Base-by-base conservation (phyloP, 2,797 vertebrate genomes). In the Crotalus adamanteus region DNA sequence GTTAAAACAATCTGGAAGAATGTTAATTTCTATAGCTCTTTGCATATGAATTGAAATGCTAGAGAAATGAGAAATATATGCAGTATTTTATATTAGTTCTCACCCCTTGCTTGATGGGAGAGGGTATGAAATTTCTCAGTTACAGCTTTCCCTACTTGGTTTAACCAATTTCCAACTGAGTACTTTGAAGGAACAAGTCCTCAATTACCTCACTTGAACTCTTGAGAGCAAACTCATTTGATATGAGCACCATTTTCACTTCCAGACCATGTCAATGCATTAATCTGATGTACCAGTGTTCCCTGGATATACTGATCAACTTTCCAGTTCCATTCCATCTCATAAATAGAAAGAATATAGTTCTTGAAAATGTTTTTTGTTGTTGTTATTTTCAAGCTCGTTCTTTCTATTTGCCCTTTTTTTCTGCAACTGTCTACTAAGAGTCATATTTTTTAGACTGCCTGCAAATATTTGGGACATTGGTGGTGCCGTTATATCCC, bases 1-100 rank as follows among this genome's bases (percentile, higher is more conserved):
- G 37, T 92, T 61, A 89, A 89, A 92, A 90, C 56, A 37, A 22
- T 78, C 57, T 78, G 59, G 37, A 85, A 69, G 55, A 90, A 90
- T 53, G n/a, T 11, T 56, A 53, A 47, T 56, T 86, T 56, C 51
- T 18, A 85, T 22, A 63, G 13, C 6, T 87, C 51, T 56, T 57
- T 65, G 7, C 57, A 56, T 78, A 56, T 37, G 26, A n/a, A 28
- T 59, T 59, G 26, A 47, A 47, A 12, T 86, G 60, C 2, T n/a
- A 25, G 18, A 57, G n/a, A 51, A 53, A 78, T 89, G 22, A 83
- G 63, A 56, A 53, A 59, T 87, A 61, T 22, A n/a, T n/a, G 13
- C 25, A 90, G 90, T 47, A 18, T 85, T 73, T 59, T 53, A 85
- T 63, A 16, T 37, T 56, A 42, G 26, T 65, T 90, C 55, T 61